Conservation (phyloP, 2,797 vertebrate species). For the Eulemur rubriventer region DNA sequence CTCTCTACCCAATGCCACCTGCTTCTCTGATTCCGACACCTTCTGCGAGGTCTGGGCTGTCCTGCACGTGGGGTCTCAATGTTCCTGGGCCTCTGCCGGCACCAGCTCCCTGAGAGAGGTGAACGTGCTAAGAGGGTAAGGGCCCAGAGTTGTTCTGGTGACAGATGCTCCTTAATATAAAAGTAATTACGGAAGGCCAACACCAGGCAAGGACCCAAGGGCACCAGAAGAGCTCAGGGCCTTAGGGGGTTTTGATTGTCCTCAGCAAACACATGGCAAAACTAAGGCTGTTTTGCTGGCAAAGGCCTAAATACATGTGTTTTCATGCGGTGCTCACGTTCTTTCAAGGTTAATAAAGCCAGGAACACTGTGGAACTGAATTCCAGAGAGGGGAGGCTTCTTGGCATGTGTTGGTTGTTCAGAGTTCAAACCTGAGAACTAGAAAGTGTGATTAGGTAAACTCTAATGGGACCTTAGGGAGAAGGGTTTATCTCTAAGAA, state of each 20-base stretch:
- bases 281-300: not conserved
- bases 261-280: not conserved
- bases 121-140: not conserved
- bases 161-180: not conserved
- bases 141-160: not conserved
- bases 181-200: not conserved
- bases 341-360: not conserved
- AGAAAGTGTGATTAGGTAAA: not conserved
- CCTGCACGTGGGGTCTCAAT: not conserved
- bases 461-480: not conserved
- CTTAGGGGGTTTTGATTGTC: not conserved
- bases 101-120: not conserved
- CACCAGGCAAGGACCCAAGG: not conserved
- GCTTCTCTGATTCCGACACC: not conserved
- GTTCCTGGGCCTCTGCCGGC: not conserved
- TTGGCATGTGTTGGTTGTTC: not conserved
- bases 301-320: not conserved
- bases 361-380: not conserved
- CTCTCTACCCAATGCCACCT: not conserved
- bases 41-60: not conserved
- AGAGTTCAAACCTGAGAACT: not conserved
- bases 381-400: not conserved
- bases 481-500: not conserved
- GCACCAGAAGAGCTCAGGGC: not conserved
- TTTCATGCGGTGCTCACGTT: not conserved